A percentile compares a stretch with the other conserved stretches of the same genome.
These are phyloP conservation scores for Sebastes iracundus DNA, from an alignment of 2,797 vertebrate genomes.

Conservation along the genomic window DNA sequence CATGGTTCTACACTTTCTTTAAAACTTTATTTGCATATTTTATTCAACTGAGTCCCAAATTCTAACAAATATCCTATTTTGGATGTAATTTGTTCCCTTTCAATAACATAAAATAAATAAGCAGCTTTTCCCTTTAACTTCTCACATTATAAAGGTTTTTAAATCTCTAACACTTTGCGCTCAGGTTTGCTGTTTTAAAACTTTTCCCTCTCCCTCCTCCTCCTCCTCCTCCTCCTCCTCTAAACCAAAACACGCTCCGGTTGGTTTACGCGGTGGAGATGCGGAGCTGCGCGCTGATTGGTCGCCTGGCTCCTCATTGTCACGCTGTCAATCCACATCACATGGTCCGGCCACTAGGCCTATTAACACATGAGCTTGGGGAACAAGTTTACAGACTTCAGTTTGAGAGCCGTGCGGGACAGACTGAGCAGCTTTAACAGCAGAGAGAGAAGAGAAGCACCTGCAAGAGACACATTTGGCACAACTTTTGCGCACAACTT, in stretches of 20 bases:
- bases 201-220: conserved; percentile 58
- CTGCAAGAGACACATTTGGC: conserved; percentile 37
- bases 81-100: not conserved
- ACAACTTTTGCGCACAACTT: conserved; percentile 59
- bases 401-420: conserved; percentile 70
- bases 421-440: conserved; percentile 62
- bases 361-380: conserved; percentile 83
- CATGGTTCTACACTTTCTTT: not conserved
- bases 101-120: not conserved
- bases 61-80: not conserved
- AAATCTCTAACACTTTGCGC: not conserved
- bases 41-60: not conserved
- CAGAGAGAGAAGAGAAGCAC: conserved; percentile 34
- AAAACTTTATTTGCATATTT: not conserved
- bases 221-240: conserved; percentile 18
- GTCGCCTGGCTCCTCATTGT: conserved; percentile 83
- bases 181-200: conserved; percentile 55
- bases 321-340: conserved; percentile 90
- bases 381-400: conserved; percentile 83
- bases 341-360: conserved; percentile 77
- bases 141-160: not conserved
- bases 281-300: conserved; percentile 87
- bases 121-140: not conserved
- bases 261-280: conserved; percentile 51
- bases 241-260: conserved; percentile 65